Base-by-base conservation (phyloP, 2,888 invertebrate species). In the Poecilus cupreus region DNA sequence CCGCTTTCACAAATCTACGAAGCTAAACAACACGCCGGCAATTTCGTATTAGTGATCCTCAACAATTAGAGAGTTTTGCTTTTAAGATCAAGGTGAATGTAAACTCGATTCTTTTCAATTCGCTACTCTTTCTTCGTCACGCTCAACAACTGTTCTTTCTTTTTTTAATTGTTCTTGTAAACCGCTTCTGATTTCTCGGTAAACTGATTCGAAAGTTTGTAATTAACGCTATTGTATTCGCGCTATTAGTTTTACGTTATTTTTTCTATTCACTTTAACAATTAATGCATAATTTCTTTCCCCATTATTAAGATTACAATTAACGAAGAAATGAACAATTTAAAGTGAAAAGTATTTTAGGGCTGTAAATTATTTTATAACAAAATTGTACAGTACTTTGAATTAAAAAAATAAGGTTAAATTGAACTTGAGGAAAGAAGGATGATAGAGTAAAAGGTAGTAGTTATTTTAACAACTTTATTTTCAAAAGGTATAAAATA, bases 401-500 rank as follows among this genome's bases (percentile, higher is more conserved):
- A 46, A 46, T 13, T 51, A 51, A 51, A 13, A 46, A 46, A 0
- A 11, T 46, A 46, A 46, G n/a, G n/a, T 10, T 46, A 3, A 3
- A 46, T 46, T 46, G 46, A 51, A 13, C 51, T 51, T 18, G 16
- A 32, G 32, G 32, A 8, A 32, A 32, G n/a, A 32, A 20, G 22
- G 13, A 57, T 60, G 13, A 39, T 24, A 32, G 37, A 54, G 11
- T 13, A 75, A 51, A 75, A 26, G 16, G 32, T 75, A 6, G 13
- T 4, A 8, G 18, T 72, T 81, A 81, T 81, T 81, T 60, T 60
- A 81, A 75, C 74, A 81, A 81, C 60, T 81, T 81, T 81, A 81
- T 81, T 81, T 80, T 74, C 46, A 74, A 81, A 81, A 74, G 74
- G 81, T 81, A 81, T 81, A 81, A 81, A 81, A 81, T 81, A 81